Conservation (phyloP, 1,140 invertebrate genomes). For the Arctopsyche grandis region DNA sequence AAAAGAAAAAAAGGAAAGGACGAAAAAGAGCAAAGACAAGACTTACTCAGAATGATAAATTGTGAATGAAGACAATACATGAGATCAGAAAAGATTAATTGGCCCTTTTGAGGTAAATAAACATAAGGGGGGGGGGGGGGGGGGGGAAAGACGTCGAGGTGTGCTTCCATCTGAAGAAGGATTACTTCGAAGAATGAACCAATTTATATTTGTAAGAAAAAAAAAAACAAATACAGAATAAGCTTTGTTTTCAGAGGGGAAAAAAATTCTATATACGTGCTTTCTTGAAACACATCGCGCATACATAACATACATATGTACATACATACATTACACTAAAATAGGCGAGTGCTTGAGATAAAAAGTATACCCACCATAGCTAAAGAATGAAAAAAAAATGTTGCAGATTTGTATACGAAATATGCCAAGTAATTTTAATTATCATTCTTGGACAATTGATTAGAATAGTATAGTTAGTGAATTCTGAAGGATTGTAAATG, state of each 20-base stretch:
- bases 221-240: not conserved
- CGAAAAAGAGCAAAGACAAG: slow-evolving; percentile 4
- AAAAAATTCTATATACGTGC: not conserved
- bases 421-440: no score
- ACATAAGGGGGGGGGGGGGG: slow-evolving; percentile 25
- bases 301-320: no score
- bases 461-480: no score
- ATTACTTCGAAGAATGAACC: slow-evolving; percentile 23
- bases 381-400: no score
- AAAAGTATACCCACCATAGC: no score
- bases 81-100: slow-evolving; percentile 33
- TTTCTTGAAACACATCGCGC: no score
- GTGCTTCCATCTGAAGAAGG: slow-evolving; percentile 21
- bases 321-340: no score
- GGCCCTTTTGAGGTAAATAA: slow-evolving; percentile 22
- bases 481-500: no score
- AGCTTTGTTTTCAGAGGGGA: not conserved
- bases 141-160: slow-evolving; percentile 12
- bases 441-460: no score
- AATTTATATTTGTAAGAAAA: slow-evolving; percentile 13
- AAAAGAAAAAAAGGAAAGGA: not conserved
- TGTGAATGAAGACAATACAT: slow-evolving; percentile 27
- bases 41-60: slow-evolving; percentile 8
- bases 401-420: no score
- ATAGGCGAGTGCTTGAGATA: no score